A percentile compares a stretch with the other conserved stretches of the same genome.
phyloP scores from a whole-genome alignment of 2,113 vertebrate species.

The Otis tarda region DNA sequence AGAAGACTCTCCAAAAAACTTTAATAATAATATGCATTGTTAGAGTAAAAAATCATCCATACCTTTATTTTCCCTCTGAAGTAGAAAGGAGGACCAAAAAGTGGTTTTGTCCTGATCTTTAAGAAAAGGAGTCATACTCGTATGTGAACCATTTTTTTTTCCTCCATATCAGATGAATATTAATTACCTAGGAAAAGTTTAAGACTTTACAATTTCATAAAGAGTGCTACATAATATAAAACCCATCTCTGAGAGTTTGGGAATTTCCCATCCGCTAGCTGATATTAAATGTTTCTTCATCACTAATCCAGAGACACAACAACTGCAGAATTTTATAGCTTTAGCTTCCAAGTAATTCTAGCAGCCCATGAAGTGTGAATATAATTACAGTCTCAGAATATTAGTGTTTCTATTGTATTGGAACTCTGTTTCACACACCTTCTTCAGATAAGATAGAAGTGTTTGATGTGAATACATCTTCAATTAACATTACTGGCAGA shows the following conservation, averaged over 20 bases:
- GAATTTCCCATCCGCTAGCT: not conserved
- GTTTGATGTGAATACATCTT: slow-evolving; percentile 69
- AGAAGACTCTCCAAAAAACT: not conserved
- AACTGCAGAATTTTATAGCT: not conserved
- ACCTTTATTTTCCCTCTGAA: not conserved
- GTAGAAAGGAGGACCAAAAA: not conserved
- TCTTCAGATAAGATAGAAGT: slow-evolving; percentile 76
- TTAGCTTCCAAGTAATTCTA: slow-evolving; percentile 56
- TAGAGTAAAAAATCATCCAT: not conserved
- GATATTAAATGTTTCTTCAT: not conserved
- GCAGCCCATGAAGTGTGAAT: slow-evolving; percentile 50
- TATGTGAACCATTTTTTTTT: not conserved
- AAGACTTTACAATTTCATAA: not conserved
- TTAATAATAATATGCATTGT: not conserved
- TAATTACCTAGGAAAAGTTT: not conserved
- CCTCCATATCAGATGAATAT: not conserved
- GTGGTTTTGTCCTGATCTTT: not conserved
- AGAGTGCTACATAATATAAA: not conserved
- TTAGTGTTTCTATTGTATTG: slow-evolving; percentile 66
- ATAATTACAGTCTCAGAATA: slow-evolving; percentile 72
- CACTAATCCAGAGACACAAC: slow-evolving; percentile 1
- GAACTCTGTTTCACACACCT: slow-evolving; percentile 43
- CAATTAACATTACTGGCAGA: slow-evolving; percentile 70
- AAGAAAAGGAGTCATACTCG: not conserved
- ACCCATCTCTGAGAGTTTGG: not conserved